Base-by-base conservation (phyloP, 2,888 invertebrate species). In the Trichopria drosophilae region DNA sequence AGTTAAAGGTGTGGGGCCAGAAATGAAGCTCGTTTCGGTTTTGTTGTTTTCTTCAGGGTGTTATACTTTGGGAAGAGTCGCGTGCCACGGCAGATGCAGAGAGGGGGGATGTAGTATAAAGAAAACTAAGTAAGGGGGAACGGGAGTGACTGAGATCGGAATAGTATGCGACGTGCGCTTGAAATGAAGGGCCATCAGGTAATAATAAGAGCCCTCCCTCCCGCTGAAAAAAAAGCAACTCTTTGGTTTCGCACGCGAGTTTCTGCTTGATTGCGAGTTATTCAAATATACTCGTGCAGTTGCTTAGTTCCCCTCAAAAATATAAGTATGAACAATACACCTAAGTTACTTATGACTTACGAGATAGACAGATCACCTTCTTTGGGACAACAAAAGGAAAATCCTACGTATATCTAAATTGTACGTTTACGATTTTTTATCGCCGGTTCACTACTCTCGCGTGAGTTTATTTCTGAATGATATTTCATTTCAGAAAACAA, bases 1-100 rank as follows among this genome's bases (percentile, higher is more conserved):
- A 49, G 43, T 43, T n/a, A 46, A 13, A 18, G 32, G 34, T 28
- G 16, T 22, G 24, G 31, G 26, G 34, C 10, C 36, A 6, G 23
- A 43, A 41, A 24, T 40, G 36, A 46, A 34, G 34, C 16, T 15
- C 16, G 13, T 22, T 15, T 32, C 42, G 35, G 39, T 20, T 40
- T 40, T 40, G 44, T 48, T 57, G 53, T 55, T 58, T 58, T 55
- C 56, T 57, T 55, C 36, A 23, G 41, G 44, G 44, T 53, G 44
- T 51, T 39, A 18, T 35, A 34, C 41, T 37, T 35, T 24, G 32
- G 31, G 23, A 29, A 13, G 51, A 50, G 60, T 65, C 65, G 65
- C 67, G 66, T 67, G 64, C 64, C 62, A 61, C 51, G 59, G 64
- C 68, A 71, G 71, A 71, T 69, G 68, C 61, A 55, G 55, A 54